Evolutionary conservation across 2,888 invertebrate genomes (phyloP).

Genomic region (Latrodectus elegans): DNA sequence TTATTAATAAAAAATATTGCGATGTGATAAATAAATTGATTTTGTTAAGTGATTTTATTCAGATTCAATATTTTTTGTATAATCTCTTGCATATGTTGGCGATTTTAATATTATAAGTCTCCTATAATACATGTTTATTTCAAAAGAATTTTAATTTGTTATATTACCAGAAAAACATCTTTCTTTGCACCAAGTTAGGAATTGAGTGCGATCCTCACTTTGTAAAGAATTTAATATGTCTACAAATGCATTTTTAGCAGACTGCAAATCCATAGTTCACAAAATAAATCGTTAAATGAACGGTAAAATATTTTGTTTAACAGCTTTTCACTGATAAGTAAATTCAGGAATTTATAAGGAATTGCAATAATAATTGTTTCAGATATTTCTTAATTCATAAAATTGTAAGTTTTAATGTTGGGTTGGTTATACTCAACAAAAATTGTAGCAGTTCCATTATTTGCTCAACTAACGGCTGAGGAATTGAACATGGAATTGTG

Average conservation of each 20-base stretch:
- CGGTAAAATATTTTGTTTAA: no score
- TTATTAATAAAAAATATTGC: not conserved
- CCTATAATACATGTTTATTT: not conserved
- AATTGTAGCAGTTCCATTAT: no score
- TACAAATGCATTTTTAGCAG: conserved; percentile 35
- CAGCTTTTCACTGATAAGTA: no score
- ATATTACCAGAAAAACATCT: conserved; percentile 18
- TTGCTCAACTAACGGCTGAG: no score
- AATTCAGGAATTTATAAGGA: no score
- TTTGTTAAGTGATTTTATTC: no score
- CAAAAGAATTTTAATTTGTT: not conserved
- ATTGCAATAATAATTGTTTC: no score
- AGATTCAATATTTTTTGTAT: not conserved
- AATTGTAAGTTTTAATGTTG: no score
- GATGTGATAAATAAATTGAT: not conserved
- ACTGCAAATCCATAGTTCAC: conserved; percentile 30
- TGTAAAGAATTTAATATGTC: conserved; percentile 30
- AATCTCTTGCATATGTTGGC: no score
- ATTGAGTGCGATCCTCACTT: conserved; percentile 10
- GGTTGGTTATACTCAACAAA: no score
- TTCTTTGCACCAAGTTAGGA: conserved; percentile 41
- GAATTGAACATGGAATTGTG: no score
- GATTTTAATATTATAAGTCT: not conserved
- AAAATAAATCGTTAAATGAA: not conserved
- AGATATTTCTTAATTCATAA: no score